These are phyloP conservation scores for Meliscaeva auricollis DNA, from an alignment of 2,888 invertebrate species.

Conservation along the genomic window DNA sequence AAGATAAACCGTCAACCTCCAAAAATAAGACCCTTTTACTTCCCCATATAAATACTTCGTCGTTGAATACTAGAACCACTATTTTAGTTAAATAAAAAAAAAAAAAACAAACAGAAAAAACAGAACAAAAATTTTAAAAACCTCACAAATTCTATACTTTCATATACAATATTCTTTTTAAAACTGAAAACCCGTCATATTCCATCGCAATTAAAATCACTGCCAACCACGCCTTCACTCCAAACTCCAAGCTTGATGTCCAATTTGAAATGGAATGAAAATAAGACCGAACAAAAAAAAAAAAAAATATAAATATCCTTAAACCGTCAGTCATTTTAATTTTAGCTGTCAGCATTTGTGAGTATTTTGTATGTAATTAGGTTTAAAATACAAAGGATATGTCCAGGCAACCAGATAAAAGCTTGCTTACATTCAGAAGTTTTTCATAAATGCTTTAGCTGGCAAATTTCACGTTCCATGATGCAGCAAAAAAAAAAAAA, in stretches of 20 bases:
- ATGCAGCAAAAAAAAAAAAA: background rate
- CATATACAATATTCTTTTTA: background rate
- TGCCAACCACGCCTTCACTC: slow-evolving; percentile 2
- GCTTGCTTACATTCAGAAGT: background rate
- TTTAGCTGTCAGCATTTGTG: slow-evolving; percentile 53
- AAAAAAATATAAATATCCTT: slow-evolving; percentile 5
- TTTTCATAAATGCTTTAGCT: background rate
- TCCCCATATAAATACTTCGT: too few species aligned
- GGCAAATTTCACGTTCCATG: background rate
- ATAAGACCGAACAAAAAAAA: background rate
- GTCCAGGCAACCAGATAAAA: background rate
- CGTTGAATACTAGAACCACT: too few species aligned
- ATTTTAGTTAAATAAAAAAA: too few species aligned
- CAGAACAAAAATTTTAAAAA: background rate
- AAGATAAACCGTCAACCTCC: too few species aligned
- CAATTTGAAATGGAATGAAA: background rate
- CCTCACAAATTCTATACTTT: background rate
- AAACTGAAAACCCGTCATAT: slow-evolving; percentile 18
- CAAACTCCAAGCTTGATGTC: slow-evolving; percentile 19
- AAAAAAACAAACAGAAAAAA: too few species aligned
- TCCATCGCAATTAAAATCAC: slow-evolving; percentile 27
- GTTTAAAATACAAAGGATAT: slow-evolving; percentile 55
- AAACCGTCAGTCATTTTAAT: slow-evolving; percentile 60
- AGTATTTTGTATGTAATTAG: slow-evolving; percentile 57
- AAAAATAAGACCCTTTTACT: too few species aligned